Evolutionary conservation across 2,888 invertebrate genomes (phyloP).

Genomic region (Megalurothrips usitatus): DNA sequence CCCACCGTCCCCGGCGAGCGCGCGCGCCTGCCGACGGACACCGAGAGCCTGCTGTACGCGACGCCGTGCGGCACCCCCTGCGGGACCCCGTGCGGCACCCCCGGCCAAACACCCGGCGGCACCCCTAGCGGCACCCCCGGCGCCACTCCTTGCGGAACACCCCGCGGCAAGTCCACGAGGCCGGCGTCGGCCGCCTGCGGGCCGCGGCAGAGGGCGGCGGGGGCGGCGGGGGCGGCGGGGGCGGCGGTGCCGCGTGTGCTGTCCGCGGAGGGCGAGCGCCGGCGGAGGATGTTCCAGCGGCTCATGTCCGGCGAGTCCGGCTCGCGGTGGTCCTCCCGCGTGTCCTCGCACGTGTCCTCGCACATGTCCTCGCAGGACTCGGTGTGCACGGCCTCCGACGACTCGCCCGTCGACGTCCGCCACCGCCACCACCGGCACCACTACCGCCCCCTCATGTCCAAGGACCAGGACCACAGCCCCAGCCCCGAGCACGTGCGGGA

Average conservation of each 20-base stretch:
- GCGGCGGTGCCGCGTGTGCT: neutral
- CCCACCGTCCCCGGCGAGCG: neutral
- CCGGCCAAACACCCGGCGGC: neutral
- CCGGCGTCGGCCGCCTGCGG: neutral
- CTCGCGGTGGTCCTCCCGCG: constrained; percentile 3
- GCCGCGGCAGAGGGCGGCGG: neutral
- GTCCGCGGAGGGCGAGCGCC: constrained; percentile 14
- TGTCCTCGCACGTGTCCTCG: constrained; percentile 22
- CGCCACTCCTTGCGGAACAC: neutral
- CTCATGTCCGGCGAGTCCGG: neutral
- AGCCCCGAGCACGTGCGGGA: neutral
- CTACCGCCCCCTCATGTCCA: neutral
- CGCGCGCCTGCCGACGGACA: neutral
- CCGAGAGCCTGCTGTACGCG: constrained; percentile 12
- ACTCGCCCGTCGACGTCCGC: neutral
- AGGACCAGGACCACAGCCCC: neutral
- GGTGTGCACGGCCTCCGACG: constrained; percentile 2
- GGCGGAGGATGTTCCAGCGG: constrained; percentile 5
- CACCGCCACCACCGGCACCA: neutral
- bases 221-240: neutral
- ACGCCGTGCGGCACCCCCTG: neutral
- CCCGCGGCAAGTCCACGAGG: neutral
- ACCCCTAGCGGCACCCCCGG: neutral
- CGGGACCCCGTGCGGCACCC: neutral
- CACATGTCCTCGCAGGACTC: neutral